Evolutionary conservation across 2,888 invertebrate genomes (phyloP).

Genomic region (Tubiluchus corallicola): DNA sequence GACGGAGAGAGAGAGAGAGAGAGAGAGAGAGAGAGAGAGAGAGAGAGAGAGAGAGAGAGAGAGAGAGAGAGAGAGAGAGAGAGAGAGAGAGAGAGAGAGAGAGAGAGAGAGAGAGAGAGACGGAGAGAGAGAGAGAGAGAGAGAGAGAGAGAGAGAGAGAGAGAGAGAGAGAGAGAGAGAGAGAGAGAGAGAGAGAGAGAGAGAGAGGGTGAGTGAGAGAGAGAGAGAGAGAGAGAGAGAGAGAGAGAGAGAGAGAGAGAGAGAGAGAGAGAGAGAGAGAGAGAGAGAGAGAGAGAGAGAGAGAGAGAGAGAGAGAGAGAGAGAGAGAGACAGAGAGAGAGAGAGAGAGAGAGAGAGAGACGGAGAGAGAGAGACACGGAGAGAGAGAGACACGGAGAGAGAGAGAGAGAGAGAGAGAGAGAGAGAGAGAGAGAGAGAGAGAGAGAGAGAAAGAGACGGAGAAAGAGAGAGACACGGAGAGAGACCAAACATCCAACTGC

Average conservation of each 20-base stretch:
- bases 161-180: constrained; percentile 1
- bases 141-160: background rate
- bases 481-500: background rate
- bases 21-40: no score
- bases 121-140: no score
- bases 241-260: background rate
- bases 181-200: background rate
- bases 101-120: no score
- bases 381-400: background rate
- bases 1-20: no score
- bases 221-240: background rate
- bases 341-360: background rate
- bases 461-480: background rate
- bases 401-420: background rate
- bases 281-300: background rate
- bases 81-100: no score
- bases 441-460: background rate
- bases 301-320: background rate
- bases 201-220: background rate
- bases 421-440: background rate
- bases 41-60: no score
- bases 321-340: background rate
- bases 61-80: no score
- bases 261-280: background rate
- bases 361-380: background rate